Conservation (phyloP, 2,888 invertebrate genomes). For the Drosophila cyrtoloma region DNA sequence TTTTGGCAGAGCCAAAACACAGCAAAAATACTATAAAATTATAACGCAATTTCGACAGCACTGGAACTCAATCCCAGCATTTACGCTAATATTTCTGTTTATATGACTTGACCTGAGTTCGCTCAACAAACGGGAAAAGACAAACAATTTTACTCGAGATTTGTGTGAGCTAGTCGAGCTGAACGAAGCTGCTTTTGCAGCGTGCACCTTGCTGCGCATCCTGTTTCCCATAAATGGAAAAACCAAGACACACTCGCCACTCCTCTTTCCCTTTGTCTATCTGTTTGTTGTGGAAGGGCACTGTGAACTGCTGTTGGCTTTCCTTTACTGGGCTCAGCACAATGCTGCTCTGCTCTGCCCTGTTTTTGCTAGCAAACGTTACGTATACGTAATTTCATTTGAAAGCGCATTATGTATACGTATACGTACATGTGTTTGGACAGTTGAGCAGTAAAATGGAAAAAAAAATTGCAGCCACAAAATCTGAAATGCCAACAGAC, state of each 20-base stretch:
- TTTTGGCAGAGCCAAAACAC: slow-evolving; percentile 11
- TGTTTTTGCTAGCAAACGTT: slow-evolving; percentile 40
- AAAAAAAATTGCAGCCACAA: slow-evolving; percentile 28
- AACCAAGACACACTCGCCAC: slow-evolving; percentile 37
- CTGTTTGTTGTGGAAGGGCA: slow-evolving; percentile 20
- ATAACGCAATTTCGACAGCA: slow-evolving; percentile 40
- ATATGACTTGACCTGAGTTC: slow-evolving; percentile 39
- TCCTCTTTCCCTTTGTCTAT: not conserved
- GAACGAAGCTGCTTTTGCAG: slow-evolving; percentile 4
- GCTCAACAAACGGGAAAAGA: slow-evolving; percentile 15
- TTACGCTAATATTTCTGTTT: slow-evolving; percentile 68
- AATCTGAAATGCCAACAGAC: slow-evolving; percentile 60
- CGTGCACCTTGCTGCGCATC: slow-evolving; percentile 3
- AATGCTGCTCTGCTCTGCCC: slow-evolving; percentile 8
- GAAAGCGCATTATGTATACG: slow-evolving; percentile 61
- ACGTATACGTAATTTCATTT: slow-evolving; percentile 76
- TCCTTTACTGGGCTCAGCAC: slow-evolving; percentile 18
- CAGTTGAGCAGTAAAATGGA: slow-evolving; percentile 3
- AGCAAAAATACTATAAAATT: not conserved
- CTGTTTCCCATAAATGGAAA: slow-evolving; percentile 36
- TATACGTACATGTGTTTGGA: slow-evolving; percentile 32
- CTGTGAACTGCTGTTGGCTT: slow-evolving; percentile 44
- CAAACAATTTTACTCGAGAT: slow-evolving; percentile 37
- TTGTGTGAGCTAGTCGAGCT: slow-evolving; percentile 19
- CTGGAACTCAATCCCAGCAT: slow-evolving; percentile 63